A percentile compares a stretch with the other conserved stretches of the same genome.
These are phyloP conservation scores for Istiophorus platypterus DNA, from an alignment of 2,113 vertebrate genomes.

Conservation along the genomic window DNA sequence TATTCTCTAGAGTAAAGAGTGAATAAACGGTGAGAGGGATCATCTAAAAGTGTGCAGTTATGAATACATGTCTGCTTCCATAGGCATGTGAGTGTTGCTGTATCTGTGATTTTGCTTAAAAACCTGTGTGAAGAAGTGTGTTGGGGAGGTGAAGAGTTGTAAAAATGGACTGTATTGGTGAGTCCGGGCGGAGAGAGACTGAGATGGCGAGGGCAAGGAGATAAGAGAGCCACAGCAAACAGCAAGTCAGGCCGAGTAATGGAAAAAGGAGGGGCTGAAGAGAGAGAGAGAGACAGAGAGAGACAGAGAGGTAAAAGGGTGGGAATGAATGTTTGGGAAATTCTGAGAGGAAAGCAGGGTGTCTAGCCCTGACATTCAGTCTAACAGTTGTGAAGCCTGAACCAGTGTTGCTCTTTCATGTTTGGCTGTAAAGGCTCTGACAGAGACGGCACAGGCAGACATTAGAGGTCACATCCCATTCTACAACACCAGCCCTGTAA, in stretches of 20 bases:
- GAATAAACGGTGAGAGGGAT: slow-evolving; percentile 13
- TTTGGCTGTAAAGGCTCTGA: slow-evolving; percentile 25
- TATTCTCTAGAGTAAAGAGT: slow-evolving; percentile 17
- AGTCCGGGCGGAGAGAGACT: slow-evolving; percentile 41
- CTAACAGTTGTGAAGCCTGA: slow-evolving; percentile 3
- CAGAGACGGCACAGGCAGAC: slow-evolving; percentile 38
- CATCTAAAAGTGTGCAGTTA: slow-evolving; percentile 27
- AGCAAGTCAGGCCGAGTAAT: slow-evolving; percentile 60
- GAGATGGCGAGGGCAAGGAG: slow-evolving; percentile 54
- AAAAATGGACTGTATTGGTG: slow-evolving; percentile 60
- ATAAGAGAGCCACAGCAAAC: slow-evolving; percentile 68
- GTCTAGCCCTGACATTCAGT: slow-evolving; percentile 20
- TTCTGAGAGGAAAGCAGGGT: slow-evolving; percentile 19
- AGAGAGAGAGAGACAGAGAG: slow-evolving; percentile 10
- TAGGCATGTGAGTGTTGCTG: background rate
- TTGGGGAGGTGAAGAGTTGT: slow-evolving; percentile 37
- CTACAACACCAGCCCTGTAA: slow-evolving; percentile 45
- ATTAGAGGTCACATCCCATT: slow-evolving; percentile 62
- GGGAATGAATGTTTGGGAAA: slow-evolving; percentile 30
- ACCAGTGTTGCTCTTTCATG: slow-evolving; percentile 26
- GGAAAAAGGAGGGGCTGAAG: slow-evolving; percentile 65
- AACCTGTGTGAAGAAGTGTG: slow-evolving; percentile 29
- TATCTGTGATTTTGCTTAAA: slow-evolving; percentile 26
- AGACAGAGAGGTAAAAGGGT: slow-evolving; percentile 16
- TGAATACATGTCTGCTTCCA: background rate